phyloP scores from a whole-genome alignment of 2,888 invertebrate species.

The Limnephilus marmoratus region DNA sequence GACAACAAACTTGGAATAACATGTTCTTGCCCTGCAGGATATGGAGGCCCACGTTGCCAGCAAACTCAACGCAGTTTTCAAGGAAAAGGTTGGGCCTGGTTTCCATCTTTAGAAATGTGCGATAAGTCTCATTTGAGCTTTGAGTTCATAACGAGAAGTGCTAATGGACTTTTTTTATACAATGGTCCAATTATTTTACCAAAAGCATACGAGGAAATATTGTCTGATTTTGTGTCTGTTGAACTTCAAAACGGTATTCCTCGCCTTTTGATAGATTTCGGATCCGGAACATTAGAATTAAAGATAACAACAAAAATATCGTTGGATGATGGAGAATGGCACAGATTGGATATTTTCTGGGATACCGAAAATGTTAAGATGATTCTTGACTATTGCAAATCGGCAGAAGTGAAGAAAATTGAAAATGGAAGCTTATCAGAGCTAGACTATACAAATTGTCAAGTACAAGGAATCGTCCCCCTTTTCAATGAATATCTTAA shows the following conservation, averaged over 20 bases:
- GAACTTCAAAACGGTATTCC: slow-evolving; percentile 96
- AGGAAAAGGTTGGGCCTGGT: slow-evolving; percentile 99
- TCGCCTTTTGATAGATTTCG: slow-evolving; percentile 93
- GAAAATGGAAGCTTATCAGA: slow-evolving; percentile 93
- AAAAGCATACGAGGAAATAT: slow-evolving; percentile 91
- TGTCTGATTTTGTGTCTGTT: slow-evolving; percentile 95
- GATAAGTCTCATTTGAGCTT: slow-evolving; percentile 96
- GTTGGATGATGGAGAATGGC: slow-evolving; percentile 98
- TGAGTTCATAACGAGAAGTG: slow-evolving; percentile 94
- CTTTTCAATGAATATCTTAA: slow-evolving; percentile 97
- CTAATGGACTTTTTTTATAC: slow-evolving; percentile 94
- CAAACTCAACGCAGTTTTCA: slow-evolving; percentile 96
- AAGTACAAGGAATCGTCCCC: slow-evolving; percentile 92
- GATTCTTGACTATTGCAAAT: slow-evolving; percentile 95
- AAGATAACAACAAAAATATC: slow-evolving; percentile 90
- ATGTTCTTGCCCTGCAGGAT: slow-evolving; percentile 94
- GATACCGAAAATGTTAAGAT: slow-evolving; percentile 94
- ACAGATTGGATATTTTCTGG: slow-evolving; percentile 96
- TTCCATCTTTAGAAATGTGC: slow-evolving; percentile 97
- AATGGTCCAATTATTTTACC: slow-evolving; percentile 98
- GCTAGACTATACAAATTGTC: slow-evolving; percentile 93
- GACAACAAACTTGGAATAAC: slow-evolving; percentile 92
- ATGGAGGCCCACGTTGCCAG: slow-evolving; percentile 97
- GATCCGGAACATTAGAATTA: slow-evolving; percentile 93
- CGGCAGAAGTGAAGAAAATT: slow-evolving; percentile 91